Evolutionary conservation across 2,888 invertebrate genomes (phyloP), one percentile per base, ranked within the genome.

Genomic region (Imbricaverruca yamaguchii): DNA sequence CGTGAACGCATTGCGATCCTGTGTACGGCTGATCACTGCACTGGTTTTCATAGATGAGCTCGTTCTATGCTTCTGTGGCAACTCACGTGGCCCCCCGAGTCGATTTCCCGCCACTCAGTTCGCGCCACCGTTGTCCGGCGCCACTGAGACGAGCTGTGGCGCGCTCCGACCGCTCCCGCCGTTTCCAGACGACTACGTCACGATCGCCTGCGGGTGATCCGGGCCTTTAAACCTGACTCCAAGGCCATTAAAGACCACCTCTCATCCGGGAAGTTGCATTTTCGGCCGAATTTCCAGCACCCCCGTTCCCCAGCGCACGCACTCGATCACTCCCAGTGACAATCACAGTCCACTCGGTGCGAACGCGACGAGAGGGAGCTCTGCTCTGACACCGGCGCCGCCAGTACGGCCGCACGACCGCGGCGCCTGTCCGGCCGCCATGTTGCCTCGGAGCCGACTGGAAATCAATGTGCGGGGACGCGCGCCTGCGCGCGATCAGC

Each of bases 201-300:
- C 74, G 11, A 74, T 74, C 23, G 74, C 74, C 74, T 55, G 21
- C 53, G 74, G 74, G 12, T 23, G 23, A 74, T 74, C 74, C 74
- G 74, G 74, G 74, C 74, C 10, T 74, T 74, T 74, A 74, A 74
- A 74, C 74, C 74, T 0, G 55, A 74, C 55, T 74, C 11, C 74
- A 74, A 74, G 74, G 74, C 74, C 74, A 74, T 74, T 74, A 74
- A 74, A 74, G 55, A 0, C 74, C 74, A 74, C 53, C 53, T 74
- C 13, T 55, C 12, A 12, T 21, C 53, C 15, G 55, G 53, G 55
- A 74, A 74, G 21, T 12, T 18, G 21, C 53, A 53, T 74, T 69
- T 69, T 21, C 0, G 55, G 3, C 53, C 55, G 39, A 13, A 3
- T 13, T 11, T 4, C 53, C 9, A 0, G 21, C 74, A 21, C 15